Evolutionary conservation across 2,888 invertebrate genomes (phyloP), one percentile per base, ranked within the genome.

Genomic region (Baccha elongata): DNA sequence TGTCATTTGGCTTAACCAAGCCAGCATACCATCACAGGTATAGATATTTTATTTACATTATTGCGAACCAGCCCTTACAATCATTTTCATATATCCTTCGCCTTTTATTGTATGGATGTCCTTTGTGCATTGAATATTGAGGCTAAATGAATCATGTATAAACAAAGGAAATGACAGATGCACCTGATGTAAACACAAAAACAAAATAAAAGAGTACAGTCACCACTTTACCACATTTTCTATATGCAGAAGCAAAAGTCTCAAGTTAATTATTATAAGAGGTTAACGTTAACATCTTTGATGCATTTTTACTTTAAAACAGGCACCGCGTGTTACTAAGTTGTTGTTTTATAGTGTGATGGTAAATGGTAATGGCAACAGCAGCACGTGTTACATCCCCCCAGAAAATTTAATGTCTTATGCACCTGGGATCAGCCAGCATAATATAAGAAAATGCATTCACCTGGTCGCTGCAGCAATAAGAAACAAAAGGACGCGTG

Each of bases 91-190:
- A 21, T 1, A 35, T 53, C 53, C 53, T 53, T 37, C n/a, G 11
- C 21, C 13, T 21, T 37, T 21, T 5, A 21, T 32, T 32, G 29
- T 32, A 13, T 5, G 13, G 5, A 40, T 13, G 26, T 58, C 58
- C 58, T 58, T 40, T 58, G 40, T 58, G 11, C 10, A 40, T 40
- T 58, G 8, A 13, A 7, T 40, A 58, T 40, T 15, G 23, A 40
- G 11, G 10, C 23, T 40, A 58, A n/a, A 58, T 40, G 58, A 23
- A 58, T 26, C 26, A 65, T 23, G 19, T 15, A 21, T 48, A 48
- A 74, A 74, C 67, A 74, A 58, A 67, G 55, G 32, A 58, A 74
- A 48, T 58, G 44, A 74, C 74, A 74, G 65, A 74, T 74, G 74
- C 74, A 74, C 74, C 67, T 74, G n/a, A n/a, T n/a, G 74, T 48